A percentile compares a stretch with the other conserved stretches of the same genome.
Conservation (phyloP, 2,888 invertebrate species). For the Dendrolimus pini region DNA sequence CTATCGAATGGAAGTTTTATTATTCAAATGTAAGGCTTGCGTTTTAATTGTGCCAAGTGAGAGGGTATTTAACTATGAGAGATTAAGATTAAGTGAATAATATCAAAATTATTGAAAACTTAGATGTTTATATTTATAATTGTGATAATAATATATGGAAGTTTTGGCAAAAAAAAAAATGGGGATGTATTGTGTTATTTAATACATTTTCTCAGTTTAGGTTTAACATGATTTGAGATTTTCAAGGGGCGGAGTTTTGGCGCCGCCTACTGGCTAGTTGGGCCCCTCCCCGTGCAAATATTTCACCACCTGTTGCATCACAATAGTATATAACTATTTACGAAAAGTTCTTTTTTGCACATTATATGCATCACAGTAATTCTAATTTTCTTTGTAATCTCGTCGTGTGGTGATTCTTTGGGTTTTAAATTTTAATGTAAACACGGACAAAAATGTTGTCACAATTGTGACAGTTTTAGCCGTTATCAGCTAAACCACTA, state of each 20-base stretch:
- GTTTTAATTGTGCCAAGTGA: constrained; percentile 74
- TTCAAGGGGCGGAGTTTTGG: constrained; percentile 14
- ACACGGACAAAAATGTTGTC: too few relatives aligned
- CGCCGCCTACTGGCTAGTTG: constrained; percentile 6
- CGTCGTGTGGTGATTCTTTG: not conserved
- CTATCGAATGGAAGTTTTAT: constrained; percentile 43
- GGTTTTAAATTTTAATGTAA: too few relatives aligned
- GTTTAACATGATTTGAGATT: constrained; percentile 41
- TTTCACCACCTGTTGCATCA: constrained; percentile 14
- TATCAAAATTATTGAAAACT: constrained; percentile 71
- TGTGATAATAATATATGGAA: constrained; percentile 74
- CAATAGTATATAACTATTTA: too few relatives aligned
- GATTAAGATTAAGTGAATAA: constrained; percentile 73
- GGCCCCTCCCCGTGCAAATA: constrained; percentile 19
- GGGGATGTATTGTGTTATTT: constrained; percentile 53
- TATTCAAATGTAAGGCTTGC: constrained; percentile 64
- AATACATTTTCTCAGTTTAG: constrained; percentile 46
- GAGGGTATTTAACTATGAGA: constrained; percentile 63
- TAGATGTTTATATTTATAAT: constrained; percentile 71
- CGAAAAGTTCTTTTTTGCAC: too few relatives aligned
- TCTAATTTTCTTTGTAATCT: constrained; percentile 33
- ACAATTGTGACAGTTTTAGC: too few relatives aligned
- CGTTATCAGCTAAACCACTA: too few relatives aligned
- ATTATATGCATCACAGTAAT: constrained; percentile 45
- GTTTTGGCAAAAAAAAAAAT: constrained; percentile 60